These are phyloP conservation scores for Danio albolineatus DNA, from an alignment of 2,797 vertebrate genomes.

Conservation along the genomic window DNA sequence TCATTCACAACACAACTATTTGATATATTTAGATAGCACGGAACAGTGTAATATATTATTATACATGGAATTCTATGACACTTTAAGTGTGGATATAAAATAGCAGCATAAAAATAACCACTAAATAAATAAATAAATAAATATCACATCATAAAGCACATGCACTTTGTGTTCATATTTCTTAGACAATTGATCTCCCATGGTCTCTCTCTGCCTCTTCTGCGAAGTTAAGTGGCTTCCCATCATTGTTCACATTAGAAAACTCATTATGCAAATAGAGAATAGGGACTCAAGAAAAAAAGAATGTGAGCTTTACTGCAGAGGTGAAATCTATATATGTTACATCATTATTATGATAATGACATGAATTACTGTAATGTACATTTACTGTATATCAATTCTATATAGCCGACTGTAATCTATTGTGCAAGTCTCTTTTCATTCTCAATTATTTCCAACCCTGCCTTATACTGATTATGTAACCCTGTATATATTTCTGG, in stretches of 20 bases:
- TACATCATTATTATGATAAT: no score
- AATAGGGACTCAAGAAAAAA: not conserved
- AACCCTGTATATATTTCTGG: no score
- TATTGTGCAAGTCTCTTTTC: not conserved
- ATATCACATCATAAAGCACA: not conserved
- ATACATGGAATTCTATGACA: no score
- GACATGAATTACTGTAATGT: no score
- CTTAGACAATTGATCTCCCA: not conserved
- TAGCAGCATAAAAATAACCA: not conserved
- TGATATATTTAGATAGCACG: no score
- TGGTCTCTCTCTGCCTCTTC: not conserved
- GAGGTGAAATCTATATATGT: no score
- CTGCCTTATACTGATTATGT: no score
- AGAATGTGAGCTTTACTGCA: not conserved
- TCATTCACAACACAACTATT: no score
- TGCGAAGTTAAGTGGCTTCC: not conserved
- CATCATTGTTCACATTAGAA: not conserved
- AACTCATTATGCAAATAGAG: not conserved
- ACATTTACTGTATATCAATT: no score
- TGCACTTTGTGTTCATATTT: not conserved
- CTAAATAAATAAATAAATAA: no score
- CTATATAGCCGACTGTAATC: not conserved
- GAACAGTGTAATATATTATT: no score
- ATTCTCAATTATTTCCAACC: not conserved
- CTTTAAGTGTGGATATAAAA: not conserved